Base-by-base conservation (phyloP, 2,888 invertebrate genomes). In the Ectemnius continuus region DNA sequence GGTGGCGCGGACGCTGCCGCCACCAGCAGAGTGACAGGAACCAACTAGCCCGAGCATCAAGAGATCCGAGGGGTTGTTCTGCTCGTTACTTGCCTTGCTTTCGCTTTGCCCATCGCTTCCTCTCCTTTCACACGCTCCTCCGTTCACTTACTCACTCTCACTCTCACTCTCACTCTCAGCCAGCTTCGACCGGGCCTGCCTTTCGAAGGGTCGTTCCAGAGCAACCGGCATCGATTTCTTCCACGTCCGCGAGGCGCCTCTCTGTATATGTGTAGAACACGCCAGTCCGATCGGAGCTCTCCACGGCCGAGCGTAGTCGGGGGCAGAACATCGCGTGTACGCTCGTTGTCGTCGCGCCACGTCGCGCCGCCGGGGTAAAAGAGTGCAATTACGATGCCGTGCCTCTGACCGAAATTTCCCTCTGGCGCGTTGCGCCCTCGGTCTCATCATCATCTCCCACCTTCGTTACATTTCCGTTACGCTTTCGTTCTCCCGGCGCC, bases 171-270 rank as follows among this genome's bases (percentile, higher is more conserved):
- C 3, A 23, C 3, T 3, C 23, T 23, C 2, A 23, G 6, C 36
- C 36, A 8, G 36, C 36, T 36, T 36, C 36, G 6, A 36, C 60
- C 23, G 3, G 23, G 23, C 23, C 23, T 71, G 75, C 56, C 52
- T 73, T 61, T 61, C 52, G 45, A 67, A 76, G 77, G 81, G 72
- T 61, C 76, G 81, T 68, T 75, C 81, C 79, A 81, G 80, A 79
- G 76, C 8, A 36, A 70, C 75, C 71, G 66, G 69, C 81, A 86
- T 85, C 84, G 86, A 86, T 85, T 85, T 78, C 75, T 70, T 73
- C 80, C 76, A 23, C 3, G 23, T 23, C 23, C 23, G 3, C 23
- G 23, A 23, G 23, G 23, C 23, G 2, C 23, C 23, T 23, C 77
- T 85, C 83, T 85, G 85, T 85, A 85, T 85, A 84, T 23, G 23